Evolutionary conservation across 2,888 invertebrate genomes (phyloP).

Genomic region (Xestia rhomboidea): DNA sequence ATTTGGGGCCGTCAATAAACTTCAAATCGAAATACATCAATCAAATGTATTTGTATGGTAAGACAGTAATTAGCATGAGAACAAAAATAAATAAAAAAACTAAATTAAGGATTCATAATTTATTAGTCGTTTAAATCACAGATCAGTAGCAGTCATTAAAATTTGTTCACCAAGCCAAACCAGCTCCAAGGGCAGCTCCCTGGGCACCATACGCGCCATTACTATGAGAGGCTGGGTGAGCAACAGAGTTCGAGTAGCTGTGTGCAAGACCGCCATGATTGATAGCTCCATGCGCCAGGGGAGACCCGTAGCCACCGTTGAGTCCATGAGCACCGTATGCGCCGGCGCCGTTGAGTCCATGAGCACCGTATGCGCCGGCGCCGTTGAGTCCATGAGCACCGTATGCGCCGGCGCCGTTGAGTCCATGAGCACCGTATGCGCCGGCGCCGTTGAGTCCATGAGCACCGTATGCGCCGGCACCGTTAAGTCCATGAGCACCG

Average conservation of each 20-base stretch:
- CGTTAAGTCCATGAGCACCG: background rate
- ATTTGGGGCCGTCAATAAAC: conserved; percentile 10
- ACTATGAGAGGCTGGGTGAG: conserved; percentile 52
- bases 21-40: conserved; percentile 28
- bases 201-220: conserved; percentile 61
- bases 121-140: conserved; percentile 65
- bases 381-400: conserved; percentile 30
- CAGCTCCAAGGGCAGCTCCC: conserved; percentile 39
- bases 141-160: conserved; percentile 52
- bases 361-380: conserved; percentile 46
- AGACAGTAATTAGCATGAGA: background rate
- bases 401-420: conserved; percentile 3
- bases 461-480: conserved; percentile 18
- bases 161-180: conserved; percentile 56
- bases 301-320: conserved; percentile 53
- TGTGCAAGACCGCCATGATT: conserved; percentile 60
- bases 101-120: conserved; percentile 41
- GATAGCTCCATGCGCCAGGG: conserved; percentile 46
- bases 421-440: conserved; percentile 9
- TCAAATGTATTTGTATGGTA: conserved; percentile 7
- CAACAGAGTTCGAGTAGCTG: conserved; percentile 59
- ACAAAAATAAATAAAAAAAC: conserved; percentile 38
- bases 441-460: conserved; percentile 30
- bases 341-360: conserved; percentile 41
- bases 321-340: conserved; percentile 38